Conservation (phyloP, 30 jellyfish, hydroid and myxozoan species). For the Cassiopea xamachana region DNA sequence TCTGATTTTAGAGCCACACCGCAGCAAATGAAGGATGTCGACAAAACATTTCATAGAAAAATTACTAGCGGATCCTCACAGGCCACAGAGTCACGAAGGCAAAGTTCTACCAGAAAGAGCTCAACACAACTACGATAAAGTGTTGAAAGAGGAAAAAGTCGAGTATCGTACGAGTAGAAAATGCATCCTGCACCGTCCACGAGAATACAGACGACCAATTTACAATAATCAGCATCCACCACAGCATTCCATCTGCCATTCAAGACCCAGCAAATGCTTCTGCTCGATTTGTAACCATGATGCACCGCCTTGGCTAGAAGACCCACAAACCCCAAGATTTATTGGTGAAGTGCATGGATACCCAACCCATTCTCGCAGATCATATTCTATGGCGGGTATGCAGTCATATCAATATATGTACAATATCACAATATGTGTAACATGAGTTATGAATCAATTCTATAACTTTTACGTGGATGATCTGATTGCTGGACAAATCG, state of each 20-base stretch:
- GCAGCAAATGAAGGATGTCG: conserved; percentile 30
- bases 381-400: conserved; percentile 20
- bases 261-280: conserved; percentile 25
- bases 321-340: conserved; percentile 27
- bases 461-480: background rate
- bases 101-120: background rate
- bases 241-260: conserved; percentile 19
- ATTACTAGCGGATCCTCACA: conserved; percentile 38
- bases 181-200: conserved; percentile 34
- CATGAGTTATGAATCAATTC: background rate
- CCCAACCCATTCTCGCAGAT: conserved; percentile 6
- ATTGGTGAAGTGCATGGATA: background rate
- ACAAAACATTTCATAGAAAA: conserved; percentile 58
- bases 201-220: conserved; percentile 32
- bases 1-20: background rate
- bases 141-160: background rate
- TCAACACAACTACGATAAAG: background rate
- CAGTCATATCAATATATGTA: no score
- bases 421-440: background rate
- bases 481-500: background rate
- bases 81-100: conserved; percentile 3
- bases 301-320: conserved; percentile 47
- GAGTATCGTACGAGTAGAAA: background rate
- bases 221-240: conserved; percentile 8
- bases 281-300: conserved; percentile 42